These are phyloP conservation scores for Chloroclysta siterata DNA, from an alignment of 2,888 invertebrate genomes.

Conservation along the genomic window DNA sequence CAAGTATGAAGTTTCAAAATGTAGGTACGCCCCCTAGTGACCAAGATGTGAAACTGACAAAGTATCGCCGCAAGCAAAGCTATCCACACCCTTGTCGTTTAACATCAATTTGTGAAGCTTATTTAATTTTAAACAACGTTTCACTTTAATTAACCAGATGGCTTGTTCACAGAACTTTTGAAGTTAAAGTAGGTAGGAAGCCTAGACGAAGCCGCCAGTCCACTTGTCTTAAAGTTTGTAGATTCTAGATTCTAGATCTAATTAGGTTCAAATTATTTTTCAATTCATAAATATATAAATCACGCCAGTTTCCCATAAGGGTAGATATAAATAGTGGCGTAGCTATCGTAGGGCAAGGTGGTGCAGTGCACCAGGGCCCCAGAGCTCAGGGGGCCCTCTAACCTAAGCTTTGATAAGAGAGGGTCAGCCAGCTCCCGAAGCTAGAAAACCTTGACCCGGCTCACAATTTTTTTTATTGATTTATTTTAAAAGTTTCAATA, in stretches of 20 bases:
- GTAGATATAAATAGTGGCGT: too few species aligned
- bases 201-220: background rate
- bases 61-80: conserved; percentile 51
- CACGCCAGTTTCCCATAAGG: too few species aligned
- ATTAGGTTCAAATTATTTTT: too few species aligned
- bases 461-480: too few species aligned
- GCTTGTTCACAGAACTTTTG: conserved; percentile 52
- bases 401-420: too few species aligned
- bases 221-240: background rate
- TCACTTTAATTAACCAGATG: conserved; percentile 64
- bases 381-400: too few species aligned
- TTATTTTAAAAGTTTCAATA: too few species aligned
- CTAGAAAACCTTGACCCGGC: too few species aligned
- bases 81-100: conserved; percentile 53
- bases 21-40: conserved; percentile 5
- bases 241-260: background rate
- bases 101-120: conserved; percentile 64
- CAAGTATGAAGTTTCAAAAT: background rate
- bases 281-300: too few species aligned
- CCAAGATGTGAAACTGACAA: conserved; percentile 29
- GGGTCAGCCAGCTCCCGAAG: too few species aligned
- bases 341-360: too few species aligned
- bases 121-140: conserved; percentile 66
- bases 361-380: too few species aligned
- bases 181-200: conserved; percentile 41